Percentiles rank a stretch among this genome's conserved stretches.
Conservation (phyloP, 2,888 invertebrate species). For the Spodoptera littoralis region DNA sequence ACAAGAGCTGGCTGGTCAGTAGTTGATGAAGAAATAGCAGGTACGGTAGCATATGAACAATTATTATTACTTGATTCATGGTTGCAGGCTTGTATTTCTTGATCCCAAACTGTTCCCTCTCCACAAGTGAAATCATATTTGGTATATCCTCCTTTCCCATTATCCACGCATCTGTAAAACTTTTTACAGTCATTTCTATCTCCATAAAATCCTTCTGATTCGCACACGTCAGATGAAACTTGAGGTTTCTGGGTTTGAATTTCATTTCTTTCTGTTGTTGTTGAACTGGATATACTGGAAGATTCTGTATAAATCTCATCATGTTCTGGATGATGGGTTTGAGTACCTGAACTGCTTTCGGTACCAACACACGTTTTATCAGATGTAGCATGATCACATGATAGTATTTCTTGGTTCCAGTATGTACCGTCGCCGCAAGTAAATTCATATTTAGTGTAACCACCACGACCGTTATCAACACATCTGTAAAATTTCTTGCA, state of each 20-base stretch:
- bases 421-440: slow-evolving; percentile 93
- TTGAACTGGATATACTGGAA: slow-evolving; percentile 46
- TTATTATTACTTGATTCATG: slow-evolving; percentile 72
- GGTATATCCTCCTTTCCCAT: slow-evolving; percentile 88
- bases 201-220: slow-evolving; percentile 91
- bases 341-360: slow-evolving; percentile 46
- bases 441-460: slow-evolving; percentile 91
- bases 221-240: slow-evolving; percentile 72
- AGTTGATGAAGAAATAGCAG: slow-evolving; percentile 15
- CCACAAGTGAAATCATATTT: slow-evolving; percentile 92
- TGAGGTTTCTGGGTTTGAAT: slow-evolving; percentile 48
- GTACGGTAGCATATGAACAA: slow-evolving; percentile 39
- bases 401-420: slow-evolving; percentile 91
- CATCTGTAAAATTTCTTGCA: slow-evolving; percentile 94
- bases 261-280: slow-evolving; percentile 31
- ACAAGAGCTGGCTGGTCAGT: slow-evolving; percentile 14
- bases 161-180: slow-evolving; percentile 92
- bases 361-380: slow-evolving; percentile 41
- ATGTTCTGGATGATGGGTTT: slow-evolving; percentile 40
- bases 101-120: slow-evolving; percentile 91
- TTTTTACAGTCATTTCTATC: slow-evolving; percentile 91
- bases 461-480: slow-evolving; percentile 89
- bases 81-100: slow-evolving; percentile 87
- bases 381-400: slow-evolving; percentile 90
- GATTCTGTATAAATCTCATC: slow-evolving; percentile 50